Base-by-base conservation (phyloP, 2,888 invertebrate genomes). In the Uloborus plumipes region DNA sequence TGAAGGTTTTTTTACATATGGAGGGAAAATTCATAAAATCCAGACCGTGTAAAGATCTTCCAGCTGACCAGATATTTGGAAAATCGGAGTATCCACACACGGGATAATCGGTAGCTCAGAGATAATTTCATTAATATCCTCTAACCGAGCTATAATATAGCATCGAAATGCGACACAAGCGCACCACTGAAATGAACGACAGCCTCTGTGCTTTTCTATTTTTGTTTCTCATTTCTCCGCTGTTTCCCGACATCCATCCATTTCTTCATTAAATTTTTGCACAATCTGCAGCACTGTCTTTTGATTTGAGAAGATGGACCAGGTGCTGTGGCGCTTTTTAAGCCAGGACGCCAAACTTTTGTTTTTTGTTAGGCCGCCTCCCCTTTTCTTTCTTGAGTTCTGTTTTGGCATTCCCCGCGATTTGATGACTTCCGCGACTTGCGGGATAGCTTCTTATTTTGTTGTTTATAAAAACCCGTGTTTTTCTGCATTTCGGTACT, bases 321-420 rank as follows among this genome's bases (percentile, higher is more conserved):
- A 74, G 74, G 74, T 74, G 74, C 65, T 49, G 49, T 18, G 6
- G 31, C 39, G 47, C 47, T 18, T 66, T 58, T 55, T 59, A 66
- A 58, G 65, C 66, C 74, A 65, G 31, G 51, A 59, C 50, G 22
- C 61, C 49, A 51, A 6, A 26, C n/a, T 39, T 65, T 66, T 66
- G 66, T 58, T 65, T 26, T 47, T 73, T 39, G 20, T 55, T 39
- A 58, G 39, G 49, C 6, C 39, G 49, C 50, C 20, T 66, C 13
- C 26, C 49, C 47, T 65, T 62, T 59, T 55, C 70, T 65, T 77
- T 53, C 77, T 71, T 64, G 49, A 31, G 65, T 77, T 77, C 58
- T 64, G 14, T 77, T 77, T 65, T 77, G 77, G 77, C 77, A 71
- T 50, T 39, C 47, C 47, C 51, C 55, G 58, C 65, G 20, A 49